Conservation (phyloP, 1,140 invertebrate species). For the Drosophila mayri region DNA sequence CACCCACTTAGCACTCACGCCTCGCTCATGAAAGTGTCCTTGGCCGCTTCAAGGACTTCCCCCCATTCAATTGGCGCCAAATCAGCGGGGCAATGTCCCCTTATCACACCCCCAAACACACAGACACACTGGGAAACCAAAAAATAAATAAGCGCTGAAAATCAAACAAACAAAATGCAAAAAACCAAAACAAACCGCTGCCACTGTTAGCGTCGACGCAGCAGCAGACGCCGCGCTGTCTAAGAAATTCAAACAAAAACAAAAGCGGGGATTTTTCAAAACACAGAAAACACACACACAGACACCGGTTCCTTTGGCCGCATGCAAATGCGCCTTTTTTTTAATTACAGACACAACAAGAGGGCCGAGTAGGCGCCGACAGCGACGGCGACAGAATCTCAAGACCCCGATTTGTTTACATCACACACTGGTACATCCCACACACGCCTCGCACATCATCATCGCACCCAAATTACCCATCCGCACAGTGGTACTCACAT, state of each 20-base stretch:
- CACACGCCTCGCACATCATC: constrained; percentile 9
- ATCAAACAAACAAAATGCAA: constrained; percentile 43
- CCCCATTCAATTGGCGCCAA: constrained; percentile 52
- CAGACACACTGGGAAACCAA: neutral
- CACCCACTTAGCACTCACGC: constrained; percentile 12
- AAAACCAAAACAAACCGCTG: constrained; percentile 66
- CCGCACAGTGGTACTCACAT: constrained; percentile 69
- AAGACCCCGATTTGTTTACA: constrained; percentile 83
- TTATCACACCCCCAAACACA: constrained; percentile 45
- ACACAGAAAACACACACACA: constrained; percentile 19
- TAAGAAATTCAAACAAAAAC: constrained; percentile 57
- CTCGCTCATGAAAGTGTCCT: constrained; percentile 18
- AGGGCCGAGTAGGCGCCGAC: constrained; percentile 14
- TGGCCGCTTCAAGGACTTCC: constrained; percentile 41
- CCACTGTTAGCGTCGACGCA: constrained; percentile 29
- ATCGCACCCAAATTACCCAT: constrained; percentile 36
- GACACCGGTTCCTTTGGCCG: constrained; percentile 28
- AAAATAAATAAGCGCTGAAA: constrained; percentile 52
- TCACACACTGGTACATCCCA: constrained; percentile 27
- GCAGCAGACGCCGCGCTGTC: constrained; percentile 52
- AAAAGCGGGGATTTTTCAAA: constrained; percentile 42
- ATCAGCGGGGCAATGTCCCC: constrained; percentile 59
- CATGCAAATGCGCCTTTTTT: constrained; percentile 64
- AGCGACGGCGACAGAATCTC: constrained; percentile 64
- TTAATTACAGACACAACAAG: constrained; percentile 65